phyloP scores from a whole-genome alignment of 2,113 vertebrate species.

The Nesospiza acunhae region DNA sequence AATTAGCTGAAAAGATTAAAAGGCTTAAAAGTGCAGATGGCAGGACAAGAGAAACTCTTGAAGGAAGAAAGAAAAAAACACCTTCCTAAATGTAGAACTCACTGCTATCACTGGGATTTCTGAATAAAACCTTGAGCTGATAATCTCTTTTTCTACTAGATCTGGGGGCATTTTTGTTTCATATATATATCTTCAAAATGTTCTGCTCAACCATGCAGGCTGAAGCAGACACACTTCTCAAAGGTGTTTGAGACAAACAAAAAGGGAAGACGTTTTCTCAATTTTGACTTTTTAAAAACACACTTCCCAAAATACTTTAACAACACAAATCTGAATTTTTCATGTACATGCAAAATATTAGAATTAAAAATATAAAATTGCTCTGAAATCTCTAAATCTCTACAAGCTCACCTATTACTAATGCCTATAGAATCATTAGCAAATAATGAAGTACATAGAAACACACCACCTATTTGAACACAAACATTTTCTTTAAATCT shows the following conservation, averaged over 20 bases:
- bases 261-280: background rate
- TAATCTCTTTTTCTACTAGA: background rate
- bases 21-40: background rate
- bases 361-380: background rate
- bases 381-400: background rate
- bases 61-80: background rate
- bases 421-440: background rate
- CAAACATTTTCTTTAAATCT: background rate
- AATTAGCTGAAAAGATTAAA: background rate
- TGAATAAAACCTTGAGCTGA: background rate
- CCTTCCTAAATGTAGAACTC: background rate
- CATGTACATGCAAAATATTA: background rate
- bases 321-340: background rate
- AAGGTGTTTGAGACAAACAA: rapidly evolving
- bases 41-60: background rate
- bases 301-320: background rate
- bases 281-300: background rate
- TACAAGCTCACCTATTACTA: background rate
- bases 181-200: background rate
- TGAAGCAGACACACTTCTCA: background rate
- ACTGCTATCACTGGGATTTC: background rate
- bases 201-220: background rate
- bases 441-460: background rate
- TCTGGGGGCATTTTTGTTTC: background rate
- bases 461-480: background rate